Conservation (phyloP, 2,113 vertebrate genomes). For the Cololabis saira region DNA sequence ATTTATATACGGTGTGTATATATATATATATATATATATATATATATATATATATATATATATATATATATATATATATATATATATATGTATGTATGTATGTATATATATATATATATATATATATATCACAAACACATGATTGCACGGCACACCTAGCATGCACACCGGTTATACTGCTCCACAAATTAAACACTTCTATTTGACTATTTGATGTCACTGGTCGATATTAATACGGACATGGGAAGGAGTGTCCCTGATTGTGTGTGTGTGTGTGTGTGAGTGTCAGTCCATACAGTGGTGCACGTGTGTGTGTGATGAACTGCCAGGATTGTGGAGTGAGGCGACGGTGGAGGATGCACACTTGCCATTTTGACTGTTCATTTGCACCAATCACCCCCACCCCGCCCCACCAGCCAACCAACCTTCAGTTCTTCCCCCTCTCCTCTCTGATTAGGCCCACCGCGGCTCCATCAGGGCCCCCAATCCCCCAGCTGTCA, state of each 20-base stretch:
- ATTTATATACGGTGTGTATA: too few relatives aligned
- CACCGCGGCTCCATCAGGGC: slow-evolving; percentile 97
- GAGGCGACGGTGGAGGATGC: slow-evolving; percentile 48
- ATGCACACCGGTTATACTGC: too few relatives aligned
- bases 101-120: too few relatives aligned
- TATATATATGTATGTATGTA: too few relatives aligned
- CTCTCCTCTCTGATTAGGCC: slow-evolving; percentile 96
- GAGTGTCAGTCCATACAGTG: slow-evolving; percentile 14
- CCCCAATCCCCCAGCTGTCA: slow-evolving; percentile 99
- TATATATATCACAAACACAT: too few relatives aligned
- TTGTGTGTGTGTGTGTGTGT: slow-evolving; percentile 1
- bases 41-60: too few relatives aligned
- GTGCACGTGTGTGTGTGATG: slow-evolving; percentile 24
- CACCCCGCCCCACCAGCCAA: slow-evolving; percentile 80
- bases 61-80: too few relatives aligned
- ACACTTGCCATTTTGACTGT: slow-evolving; percentile 84
- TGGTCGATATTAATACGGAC: too few relatives aligned
- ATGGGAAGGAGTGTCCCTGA: slow-evolving; percentile 7
- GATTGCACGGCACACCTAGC: too few relatives aligned
- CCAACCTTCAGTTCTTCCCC: slow-evolving; percentile 85
- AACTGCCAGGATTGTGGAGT: slow-evolving; percentile 50
- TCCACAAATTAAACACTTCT: too few relatives aligned
- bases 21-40: too few relatives aligned
- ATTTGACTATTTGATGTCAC: too few relatives aligned
- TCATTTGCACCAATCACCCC: slow-evolving; percentile 99